Evolutionary conservation across 2,888 invertebrate genomes (phyloP), one percentile per base, ranked within the genome.

Genomic region (Brachyopa scutellaris): DNA sequence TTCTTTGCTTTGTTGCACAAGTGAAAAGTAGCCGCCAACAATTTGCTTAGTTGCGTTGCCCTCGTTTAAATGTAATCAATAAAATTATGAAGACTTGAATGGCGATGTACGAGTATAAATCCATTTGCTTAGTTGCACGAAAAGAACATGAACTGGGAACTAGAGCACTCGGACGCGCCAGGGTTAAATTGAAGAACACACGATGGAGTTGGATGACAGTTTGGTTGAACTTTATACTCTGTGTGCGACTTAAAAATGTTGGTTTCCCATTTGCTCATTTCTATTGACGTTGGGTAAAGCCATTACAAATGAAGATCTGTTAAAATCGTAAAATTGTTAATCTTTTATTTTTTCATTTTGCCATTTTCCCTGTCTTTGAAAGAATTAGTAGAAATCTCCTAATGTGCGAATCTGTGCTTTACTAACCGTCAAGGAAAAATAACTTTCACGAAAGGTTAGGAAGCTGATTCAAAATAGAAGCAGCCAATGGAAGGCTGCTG

Each of bases 21-120:
- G 19, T 21, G 33, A 45, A 45, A 61, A 61, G 45, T 15, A 42
- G 17, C 17, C 13, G 62, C 15, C 36, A 33, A 49, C 62, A 62
- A 62, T 62, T 62, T 62, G 47, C 62, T 47, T 62, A 62, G 49
- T 62, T 62, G 62, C 33, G 49, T 23, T 49, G 36, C 36, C 62
- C 23, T 49, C 23, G 47, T n/a, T 36, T 11, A 13, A 47, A 49
- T 49, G 33, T 36, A 36, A 62, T 62, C 62, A 36, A 62, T 62
- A 36, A 49, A 62, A 33, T 23, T 9, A 21, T 33, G 47, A 49
- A 9, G 62, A 49, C 47, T 49, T 47, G 47, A 49, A 36, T 15
- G 31, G n/a, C n/a, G 26, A 47, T 49, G 47, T 36, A 36, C 13
- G 49, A 11, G 11, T 11, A 47, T 9, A 33, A 62, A 23, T 62